phyloP scores from a whole-genome alignment of 1,140 invertebrate species.

The Euura saliciscinereae region DNA sequence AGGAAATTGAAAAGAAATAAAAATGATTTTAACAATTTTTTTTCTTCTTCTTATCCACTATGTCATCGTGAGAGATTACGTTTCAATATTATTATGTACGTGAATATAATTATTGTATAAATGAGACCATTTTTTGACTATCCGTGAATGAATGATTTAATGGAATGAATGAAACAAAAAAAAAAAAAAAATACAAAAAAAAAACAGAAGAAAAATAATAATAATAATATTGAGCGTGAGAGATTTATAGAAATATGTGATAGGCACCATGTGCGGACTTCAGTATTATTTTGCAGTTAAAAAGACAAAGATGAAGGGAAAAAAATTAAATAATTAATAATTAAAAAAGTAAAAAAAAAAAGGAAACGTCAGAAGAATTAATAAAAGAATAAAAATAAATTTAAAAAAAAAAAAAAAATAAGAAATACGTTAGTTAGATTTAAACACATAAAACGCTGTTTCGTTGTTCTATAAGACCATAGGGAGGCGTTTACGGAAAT shows the following conservation, averaged over 20 bases:
- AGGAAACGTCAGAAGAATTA: slow-evolving; percentile 21
- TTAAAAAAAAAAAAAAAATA: background rate
- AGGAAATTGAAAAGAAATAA: slow-evolving; percentile 14
- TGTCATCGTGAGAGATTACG: slow-evolving; percentile 35
- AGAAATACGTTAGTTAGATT: background rate
- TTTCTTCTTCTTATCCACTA: slow-evolving; percentile 37
- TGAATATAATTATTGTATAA: slow-evolving; percentile 21
- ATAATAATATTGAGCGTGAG: background rate
- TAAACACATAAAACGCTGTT: background rate
- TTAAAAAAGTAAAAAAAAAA: slow-evolving; percentile 7
- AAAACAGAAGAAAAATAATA: background rate
- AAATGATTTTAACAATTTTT: slow-evolving; percentile 53
- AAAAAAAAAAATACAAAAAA: slow-evolving; percentile 29
- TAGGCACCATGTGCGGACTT: slow-evolving; percentile 61
- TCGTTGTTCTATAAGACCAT: background rate
- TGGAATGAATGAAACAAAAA: too few relatives aligned
- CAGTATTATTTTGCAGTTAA: slow-evolving; percentile 60
- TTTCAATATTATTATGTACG: slow-evolving; percentile 15
- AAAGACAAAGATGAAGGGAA: background rate
- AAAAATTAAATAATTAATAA: background rate
- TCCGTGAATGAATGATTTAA: slow-evolving; percentile 14
- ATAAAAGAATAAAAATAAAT: too few relatives aligned
- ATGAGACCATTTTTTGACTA: slow-evolving; percentile 21
- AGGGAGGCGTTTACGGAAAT: background rate
- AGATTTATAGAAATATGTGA: slow-evolving; percentile 54